phyloP scores from a whole-genome alignment of 2,888 invertebrate species.

The Neria commutata region DNA sequence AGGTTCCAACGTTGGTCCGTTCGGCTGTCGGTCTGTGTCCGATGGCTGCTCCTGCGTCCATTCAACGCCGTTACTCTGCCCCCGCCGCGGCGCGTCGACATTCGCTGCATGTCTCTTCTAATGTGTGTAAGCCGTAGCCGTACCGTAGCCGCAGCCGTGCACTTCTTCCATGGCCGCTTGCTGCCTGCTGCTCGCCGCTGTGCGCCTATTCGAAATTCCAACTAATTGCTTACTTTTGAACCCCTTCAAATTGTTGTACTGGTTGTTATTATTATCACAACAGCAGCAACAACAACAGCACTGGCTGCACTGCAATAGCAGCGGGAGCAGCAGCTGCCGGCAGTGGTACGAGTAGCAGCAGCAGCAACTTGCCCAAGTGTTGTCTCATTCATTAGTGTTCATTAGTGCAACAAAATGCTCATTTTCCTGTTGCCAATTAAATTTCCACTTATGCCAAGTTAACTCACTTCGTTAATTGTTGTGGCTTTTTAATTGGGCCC shows the following conservation, averaged over 20 bases:
- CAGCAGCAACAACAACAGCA: slow-evolving; percentile 23
- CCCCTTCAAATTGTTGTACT: slow-evolving; percentile 52
- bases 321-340: slow-evolving; percentile 14
- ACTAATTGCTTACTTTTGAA: slow-evolving; percentile 56
- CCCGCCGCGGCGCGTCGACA: not conserved
- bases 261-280: slow-evolving; percentile 51
- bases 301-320: slow-evolving; percentile 14
- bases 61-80: not conserved
- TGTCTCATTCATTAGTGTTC: slow-evolving; percentile 58
- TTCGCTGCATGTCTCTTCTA: not conserved
- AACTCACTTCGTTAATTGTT: slow-evolving; percentile 58
- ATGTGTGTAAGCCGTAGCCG: not conserved
- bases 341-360: slow-evolving; percentile 7
- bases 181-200: slow-evolving; percentile 42
- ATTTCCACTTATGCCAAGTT: slow-evolving; percentile 58
- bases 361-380: slow-evolving; percentile 41
- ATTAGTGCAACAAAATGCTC: slow-evolving; percentile 59
- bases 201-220: slow-evolving; percentile 53
- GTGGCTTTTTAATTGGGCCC: slow-evolving; percentile 58
- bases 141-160: slow-evolving; percentile 31
- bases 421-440: slow-evolving; percentile 58
- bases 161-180: slow-evolving; percentile 12
- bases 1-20: not conserved
- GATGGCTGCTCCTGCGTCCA: not conserved
- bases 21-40: not conserved